Conservation (phyloP, 2,888 invertebrate genomes). For the Calameuta idolon region DNA sequence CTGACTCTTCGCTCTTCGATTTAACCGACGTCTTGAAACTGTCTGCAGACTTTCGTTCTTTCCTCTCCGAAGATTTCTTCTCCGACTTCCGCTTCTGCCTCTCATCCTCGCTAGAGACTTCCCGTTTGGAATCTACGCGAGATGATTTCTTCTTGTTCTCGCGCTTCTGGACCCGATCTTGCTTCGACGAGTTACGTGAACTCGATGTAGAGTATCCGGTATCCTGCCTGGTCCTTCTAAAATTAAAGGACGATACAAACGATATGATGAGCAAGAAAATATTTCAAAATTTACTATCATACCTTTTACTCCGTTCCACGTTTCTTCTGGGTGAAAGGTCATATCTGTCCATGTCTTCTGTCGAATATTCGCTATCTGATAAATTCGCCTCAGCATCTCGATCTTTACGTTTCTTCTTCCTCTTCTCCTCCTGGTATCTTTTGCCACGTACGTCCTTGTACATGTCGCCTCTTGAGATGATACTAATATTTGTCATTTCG, state of each 20-base stretch:
- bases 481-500: conserved; percentile 53
- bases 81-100: conserved; percentile 28
- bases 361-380: conserved; percentile 51
- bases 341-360: conserved; percentile 49
- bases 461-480: conserved; percentile 52
- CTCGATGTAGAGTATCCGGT: conserved; percentile 79
- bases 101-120: conserved; percentile 30
- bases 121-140: conserved; percentile 37
- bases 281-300: conserved; percentile 5
- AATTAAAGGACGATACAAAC: conserved; percentile 16
- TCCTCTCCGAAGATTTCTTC: conserved; percentile 24
- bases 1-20: conserved; percentile 34
- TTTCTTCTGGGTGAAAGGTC: conserved; percentile 45
- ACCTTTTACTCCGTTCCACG: conserved; percentile 23
- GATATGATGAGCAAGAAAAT: not conserved
- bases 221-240: conserved; percentile 71
- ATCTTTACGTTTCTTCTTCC: conserved; percentile 36
- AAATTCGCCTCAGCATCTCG: conserved; percentile 45
- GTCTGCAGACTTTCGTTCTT: conserved; percentile 12
- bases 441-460: conserved; percentile 36
- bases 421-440: conserved; percentile 33
- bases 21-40: conserved; percentile 21
- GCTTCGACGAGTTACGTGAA: conserved; percentile 70
- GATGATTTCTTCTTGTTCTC: conserved; percentile 44
- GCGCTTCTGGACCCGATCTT: conserved; percentile 42